A percentile compares a stretch with the other conserved stretches of the same genome.
Evolutionary conservation across 2,888 invertebrate genomes (phyloP).

Genomic region (Polia nebulosa): DNA sequence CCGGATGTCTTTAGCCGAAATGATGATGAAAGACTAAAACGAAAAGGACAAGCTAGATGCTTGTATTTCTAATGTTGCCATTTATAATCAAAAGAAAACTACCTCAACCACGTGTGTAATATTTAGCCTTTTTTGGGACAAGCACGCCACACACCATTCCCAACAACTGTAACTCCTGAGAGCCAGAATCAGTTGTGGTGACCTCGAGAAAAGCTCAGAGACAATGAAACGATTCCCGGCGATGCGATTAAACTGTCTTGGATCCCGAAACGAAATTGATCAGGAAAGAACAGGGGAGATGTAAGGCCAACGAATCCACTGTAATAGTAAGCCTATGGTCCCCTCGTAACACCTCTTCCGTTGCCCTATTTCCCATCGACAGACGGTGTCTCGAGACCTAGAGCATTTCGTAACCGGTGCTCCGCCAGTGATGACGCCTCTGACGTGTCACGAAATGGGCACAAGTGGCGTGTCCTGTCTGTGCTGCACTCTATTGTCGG

Average conservation of each 20-base stretch:
- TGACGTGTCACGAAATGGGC: constrained; percentile 70
- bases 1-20: neutral
- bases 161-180: neutral
- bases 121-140: neutral
- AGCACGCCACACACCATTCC: neutral
- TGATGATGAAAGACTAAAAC: neutral
- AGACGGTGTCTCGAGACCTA: constrained; percentile 40
- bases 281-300: too few species aligned
- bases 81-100: neutral
- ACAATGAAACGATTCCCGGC: neutral
- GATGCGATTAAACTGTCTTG: neutral
- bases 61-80: too few species aligned
- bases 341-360: neutral
- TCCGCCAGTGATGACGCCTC: constrained; percentile 6
- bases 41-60: neutral
- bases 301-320: too few species aligned
- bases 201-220: neutral
- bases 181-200: neutral
- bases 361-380: constrained; percentile 32
- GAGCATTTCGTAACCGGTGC: constrained; percentile 49
- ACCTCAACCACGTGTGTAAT: neutral
- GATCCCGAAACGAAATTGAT: neutral
- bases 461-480: constrained; percentile 85
- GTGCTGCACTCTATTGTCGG: constrained; percentile 62
- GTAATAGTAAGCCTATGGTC: neutral